Evolutionary conservation across 2,888 invertebrate genomes (phyloP).

Genomic region (Diachrysia chrysitis): DNA sequence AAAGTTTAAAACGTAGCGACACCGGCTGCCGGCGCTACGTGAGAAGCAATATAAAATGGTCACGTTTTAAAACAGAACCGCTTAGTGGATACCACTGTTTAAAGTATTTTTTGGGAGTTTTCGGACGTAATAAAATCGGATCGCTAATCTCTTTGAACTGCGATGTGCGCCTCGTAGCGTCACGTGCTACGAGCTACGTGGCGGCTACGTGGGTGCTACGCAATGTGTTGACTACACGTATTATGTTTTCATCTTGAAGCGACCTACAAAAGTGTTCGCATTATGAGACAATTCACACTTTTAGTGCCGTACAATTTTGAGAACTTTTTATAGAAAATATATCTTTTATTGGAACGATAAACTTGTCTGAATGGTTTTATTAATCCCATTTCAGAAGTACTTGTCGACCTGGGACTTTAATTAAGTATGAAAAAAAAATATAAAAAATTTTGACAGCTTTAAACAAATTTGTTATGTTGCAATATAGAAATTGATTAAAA

Average conservation of each 20-base stretch:
- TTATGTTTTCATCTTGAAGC: slow-evolving; percentile 7
- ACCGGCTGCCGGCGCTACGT: slow-evolving; percentile 55
- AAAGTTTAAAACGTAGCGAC: slow-evolving; percentile 58
- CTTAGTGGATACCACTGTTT: slow-evolving; percentile 41
- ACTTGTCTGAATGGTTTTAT: neutral
- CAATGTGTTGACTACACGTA: slow-evolving; percentile 1
- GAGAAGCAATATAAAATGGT: slow-evolving; percentile 56
- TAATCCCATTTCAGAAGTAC: neutral
- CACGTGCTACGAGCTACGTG: slow-evolving; percentile 30
- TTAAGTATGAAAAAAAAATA: too few relatives aligned
- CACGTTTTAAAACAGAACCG: slow-evolving; percentile 59
- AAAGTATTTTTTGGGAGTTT: slow-evolving; percentile 53
- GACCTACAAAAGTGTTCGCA: neutral
- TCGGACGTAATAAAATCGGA: slow-evolving; percentile 58
- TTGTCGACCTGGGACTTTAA: neutral
- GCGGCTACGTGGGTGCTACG: slow-evolving; percentile 36
- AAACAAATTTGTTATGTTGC: too few relatives aligned
- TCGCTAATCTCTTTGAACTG: slow-evolving; percentile 54
- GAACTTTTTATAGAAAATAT: neutral
- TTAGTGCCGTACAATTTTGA: slow-evolving; percentile 3
- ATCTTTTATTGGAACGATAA: neutral
- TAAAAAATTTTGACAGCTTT: too few relatives aligned
- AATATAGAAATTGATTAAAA: neutral
- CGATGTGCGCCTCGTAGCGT: slow-evolving; percentile 31
- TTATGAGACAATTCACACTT: slow-evolving; percentile 24